These are phyloP conservation scores for Crossaster papposus DNA, from an alignment of 53 echinoderm and acorn worm species.

Conservation along the genomic window DNA sequence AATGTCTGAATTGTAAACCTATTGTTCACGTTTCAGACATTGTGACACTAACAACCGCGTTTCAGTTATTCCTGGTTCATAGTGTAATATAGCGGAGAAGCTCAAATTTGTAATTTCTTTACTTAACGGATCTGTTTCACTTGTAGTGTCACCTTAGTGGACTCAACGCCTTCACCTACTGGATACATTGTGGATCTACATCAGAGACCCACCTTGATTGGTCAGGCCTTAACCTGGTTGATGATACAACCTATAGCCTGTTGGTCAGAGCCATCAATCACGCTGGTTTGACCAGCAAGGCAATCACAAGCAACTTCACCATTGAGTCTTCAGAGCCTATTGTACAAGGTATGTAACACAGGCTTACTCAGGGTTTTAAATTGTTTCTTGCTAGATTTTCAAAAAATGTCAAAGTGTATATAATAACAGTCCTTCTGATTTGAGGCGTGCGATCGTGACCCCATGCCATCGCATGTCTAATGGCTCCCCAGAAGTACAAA, in stretches of 20 bases:
- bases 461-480: too few species aligned
- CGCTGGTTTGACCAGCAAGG: conserved; percentile 41
- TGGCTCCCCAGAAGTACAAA: too few species aligned
- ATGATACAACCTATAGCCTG: conserved; percentile 23
- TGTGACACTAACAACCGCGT: too few species aligned
- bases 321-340: conserved; percentile 16
- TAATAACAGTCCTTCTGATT: too few species aligned
- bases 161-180: background rate
- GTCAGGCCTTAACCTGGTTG: conserved; percentile 25
- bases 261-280: conserved; percentile 57
- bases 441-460: too few species aligned
- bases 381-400: too few species aligned
- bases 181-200: conserved; percentile 35
- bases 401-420: too few species aligned
- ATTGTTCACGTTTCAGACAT: too few species aligned
- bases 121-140: background rate
- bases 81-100: background rate
- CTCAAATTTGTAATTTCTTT: background rate
- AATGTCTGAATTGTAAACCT: too few species aligned
- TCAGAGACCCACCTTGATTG: conserved; percentile 20
- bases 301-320: conserved; percentile 26
- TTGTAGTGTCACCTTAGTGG: conserved; percentile 23
- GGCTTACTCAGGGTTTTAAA: too few species aligned
- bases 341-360: background rate
- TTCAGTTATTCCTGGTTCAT: too few species aligned